Conservation (phyloP, 2,113 vertebrate species). For the Chaetops frenatus region DNA sequence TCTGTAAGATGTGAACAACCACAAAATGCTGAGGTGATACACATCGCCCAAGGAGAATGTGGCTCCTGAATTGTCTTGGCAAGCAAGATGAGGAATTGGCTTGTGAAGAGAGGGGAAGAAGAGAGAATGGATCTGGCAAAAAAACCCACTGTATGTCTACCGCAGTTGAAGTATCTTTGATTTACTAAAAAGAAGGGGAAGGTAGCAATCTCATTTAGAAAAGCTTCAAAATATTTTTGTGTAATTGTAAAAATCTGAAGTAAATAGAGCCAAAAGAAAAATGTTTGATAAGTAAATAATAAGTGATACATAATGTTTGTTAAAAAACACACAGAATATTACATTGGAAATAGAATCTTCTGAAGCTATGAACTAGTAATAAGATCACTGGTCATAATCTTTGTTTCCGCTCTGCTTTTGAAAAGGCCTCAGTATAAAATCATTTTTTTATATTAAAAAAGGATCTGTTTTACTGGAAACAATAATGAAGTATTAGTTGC, state of each 20-base stretch:
- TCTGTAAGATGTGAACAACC: neutral
- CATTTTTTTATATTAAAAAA: neutral
- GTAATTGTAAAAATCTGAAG: neutral
- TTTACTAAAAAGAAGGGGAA: neutral
- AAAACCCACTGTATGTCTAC: neutral
- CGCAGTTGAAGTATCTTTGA: neutral
- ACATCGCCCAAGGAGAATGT: rapidly evolving
- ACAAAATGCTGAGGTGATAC: neutral
- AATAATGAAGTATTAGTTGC: neutral
- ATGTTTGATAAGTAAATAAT: neutral
- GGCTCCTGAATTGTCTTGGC: neutral
- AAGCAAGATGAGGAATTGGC: neutral
- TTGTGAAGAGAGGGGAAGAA: neutral
- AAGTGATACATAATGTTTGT: neutral
- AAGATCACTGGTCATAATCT: neutral
- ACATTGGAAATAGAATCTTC: neutral
- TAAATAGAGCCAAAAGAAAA: neutral
- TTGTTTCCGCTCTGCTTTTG: neutral
- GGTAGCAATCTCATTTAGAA: neutral
- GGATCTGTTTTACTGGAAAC: neutral
- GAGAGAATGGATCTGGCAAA: neutral
- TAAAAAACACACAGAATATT: neutral
- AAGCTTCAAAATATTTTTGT: neutral
- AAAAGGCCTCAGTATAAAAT: neutral
- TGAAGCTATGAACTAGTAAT: neutral